phyloP scores from a whole-genome alignment of 2,888 invertebrate species.

The Abrostola triplasia region DNA sequence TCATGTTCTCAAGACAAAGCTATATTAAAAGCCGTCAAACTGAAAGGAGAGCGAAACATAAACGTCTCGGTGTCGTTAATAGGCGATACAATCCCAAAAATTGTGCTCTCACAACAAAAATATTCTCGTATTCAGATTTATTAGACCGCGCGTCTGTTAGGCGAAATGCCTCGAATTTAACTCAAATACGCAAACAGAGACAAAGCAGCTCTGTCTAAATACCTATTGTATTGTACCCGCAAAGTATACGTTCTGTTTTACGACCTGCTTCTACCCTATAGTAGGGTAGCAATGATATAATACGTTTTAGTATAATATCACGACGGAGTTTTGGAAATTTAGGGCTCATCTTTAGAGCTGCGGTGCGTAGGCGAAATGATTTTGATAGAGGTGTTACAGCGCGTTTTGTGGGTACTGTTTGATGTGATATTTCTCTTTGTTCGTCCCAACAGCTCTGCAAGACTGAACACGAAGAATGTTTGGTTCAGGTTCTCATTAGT shows the following conservation, averaged over 20 bases:
- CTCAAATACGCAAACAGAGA: slow-evolving; percentile 11
- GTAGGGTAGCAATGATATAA: slow-evolving; percentile 5
- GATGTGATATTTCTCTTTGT: no score
- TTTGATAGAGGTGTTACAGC: no score
- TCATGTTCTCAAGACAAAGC: neutral
- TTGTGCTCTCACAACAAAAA: slow-evolving; percentile 17
- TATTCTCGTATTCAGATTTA: slow-evolving; percentile 38
- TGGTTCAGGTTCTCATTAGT: no score
- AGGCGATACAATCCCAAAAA: slow-evolving; percentile 23
- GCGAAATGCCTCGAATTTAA: slow-evolving; percentile 23
- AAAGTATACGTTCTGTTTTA: slow-evolving; percentile 26
- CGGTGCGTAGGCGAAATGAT: neutral
- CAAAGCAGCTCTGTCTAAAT: slow-evolving; percentile 24
- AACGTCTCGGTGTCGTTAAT: slow-evolving; percentile 12
- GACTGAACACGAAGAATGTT: no score
- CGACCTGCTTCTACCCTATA: slow-evolving; percentile 11
- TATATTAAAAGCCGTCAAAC: neutral
- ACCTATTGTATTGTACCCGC: slow-evolving; percentile 28
- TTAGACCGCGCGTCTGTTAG: slow-evolving; percentile 15
- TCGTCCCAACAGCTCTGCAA: no score
- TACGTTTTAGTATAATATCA: slow-evolving; percentile 7
- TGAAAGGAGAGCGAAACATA: slow-evolving; percentile 8
- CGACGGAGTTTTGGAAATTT: neutral
- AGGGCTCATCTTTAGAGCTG: neutral
- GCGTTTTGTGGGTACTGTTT: no score